Conservation (phyloP, 2,113 vertebrate genomes). For the Phyllostomus hastatus region DNA sequence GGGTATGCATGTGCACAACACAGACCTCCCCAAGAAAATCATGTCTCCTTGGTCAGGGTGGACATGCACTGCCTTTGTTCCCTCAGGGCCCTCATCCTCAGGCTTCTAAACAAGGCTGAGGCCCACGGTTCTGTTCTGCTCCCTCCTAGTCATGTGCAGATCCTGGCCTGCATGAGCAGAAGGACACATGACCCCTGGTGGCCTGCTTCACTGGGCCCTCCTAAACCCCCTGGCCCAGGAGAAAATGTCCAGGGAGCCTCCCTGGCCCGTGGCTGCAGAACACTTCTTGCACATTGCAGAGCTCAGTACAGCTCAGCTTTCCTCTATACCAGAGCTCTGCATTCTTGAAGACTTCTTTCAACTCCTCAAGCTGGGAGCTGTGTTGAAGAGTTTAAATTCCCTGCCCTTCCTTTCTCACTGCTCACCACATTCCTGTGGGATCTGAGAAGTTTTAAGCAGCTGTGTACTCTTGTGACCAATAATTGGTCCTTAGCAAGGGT, state of each 20-base stretch:
- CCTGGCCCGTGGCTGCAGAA: neutral
- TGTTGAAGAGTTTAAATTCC: neutral
- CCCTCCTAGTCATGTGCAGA: neutral
- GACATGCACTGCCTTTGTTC: neutral
- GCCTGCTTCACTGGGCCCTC: neutral
- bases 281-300: no score
- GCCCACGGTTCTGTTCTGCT: neutral
- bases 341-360: no score
- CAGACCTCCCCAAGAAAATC: constrained; percentile 48
- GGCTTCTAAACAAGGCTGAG: neutral
- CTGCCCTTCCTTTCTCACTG: no score
- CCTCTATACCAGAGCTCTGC: no score
- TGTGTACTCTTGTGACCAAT: neutral
- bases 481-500: neutral
- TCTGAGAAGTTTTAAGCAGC: neutral
- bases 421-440: no score
- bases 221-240: neutral
- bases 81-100: neutral
- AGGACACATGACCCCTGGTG: neutral
- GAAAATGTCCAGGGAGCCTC: no score
- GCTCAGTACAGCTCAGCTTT: no score
- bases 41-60: constrained; percentile 26
- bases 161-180: neutral
- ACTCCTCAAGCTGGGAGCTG: no score
- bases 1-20: constrained; percentile 30